phyloP scores from a whole-genome alignment of 2,113 vertebrate species.

The Arenaria interpres region DNA sequence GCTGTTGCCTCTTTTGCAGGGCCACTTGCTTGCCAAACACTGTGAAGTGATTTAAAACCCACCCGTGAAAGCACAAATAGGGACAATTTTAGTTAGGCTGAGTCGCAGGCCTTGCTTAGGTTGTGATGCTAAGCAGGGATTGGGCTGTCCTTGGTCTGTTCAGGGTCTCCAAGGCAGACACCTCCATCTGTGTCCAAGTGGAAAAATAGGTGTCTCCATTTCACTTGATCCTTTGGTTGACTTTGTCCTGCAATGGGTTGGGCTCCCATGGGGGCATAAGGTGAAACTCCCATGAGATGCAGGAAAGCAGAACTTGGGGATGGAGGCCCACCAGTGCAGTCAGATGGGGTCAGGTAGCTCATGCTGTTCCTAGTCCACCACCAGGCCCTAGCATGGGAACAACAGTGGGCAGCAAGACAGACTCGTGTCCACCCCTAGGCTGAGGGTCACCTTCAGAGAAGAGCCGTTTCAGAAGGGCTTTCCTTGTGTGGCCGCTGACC shows the following conservation, averaged over 20 bases:
- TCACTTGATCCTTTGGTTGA: neutral
- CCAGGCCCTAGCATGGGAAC: too few relatives aligned
- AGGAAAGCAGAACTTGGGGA: neutral
- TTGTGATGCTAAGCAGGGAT: neutral
- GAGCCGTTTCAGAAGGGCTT: neutral
- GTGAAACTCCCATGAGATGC: neutral
- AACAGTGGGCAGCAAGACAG: neutral
- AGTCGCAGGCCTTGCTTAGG: neutral
- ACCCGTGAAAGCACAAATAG: neutral
- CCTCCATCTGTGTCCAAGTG: neutral
- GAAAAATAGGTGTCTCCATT: neutral
- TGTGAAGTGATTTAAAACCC: neutral
- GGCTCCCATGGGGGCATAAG: neutral
- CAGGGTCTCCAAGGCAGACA: neutral
- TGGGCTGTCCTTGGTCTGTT: neutral
- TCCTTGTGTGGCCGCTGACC: fast-evolving
- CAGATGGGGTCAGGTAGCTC: neutral
- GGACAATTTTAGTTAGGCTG: neutral
- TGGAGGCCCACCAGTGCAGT: neutral
- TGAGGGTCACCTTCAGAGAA: neutral
- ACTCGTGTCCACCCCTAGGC: neutral
- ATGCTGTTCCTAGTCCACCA: neutral
- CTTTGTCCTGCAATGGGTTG: neutral
- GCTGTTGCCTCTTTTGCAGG: neutral
- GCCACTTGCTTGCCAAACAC: neutral